These are phyloP conservation scores for Ciconia boyciana DNA, from an alignment of 2,113 vertebrate genomes.

Conservation along the genomic window DNA sequence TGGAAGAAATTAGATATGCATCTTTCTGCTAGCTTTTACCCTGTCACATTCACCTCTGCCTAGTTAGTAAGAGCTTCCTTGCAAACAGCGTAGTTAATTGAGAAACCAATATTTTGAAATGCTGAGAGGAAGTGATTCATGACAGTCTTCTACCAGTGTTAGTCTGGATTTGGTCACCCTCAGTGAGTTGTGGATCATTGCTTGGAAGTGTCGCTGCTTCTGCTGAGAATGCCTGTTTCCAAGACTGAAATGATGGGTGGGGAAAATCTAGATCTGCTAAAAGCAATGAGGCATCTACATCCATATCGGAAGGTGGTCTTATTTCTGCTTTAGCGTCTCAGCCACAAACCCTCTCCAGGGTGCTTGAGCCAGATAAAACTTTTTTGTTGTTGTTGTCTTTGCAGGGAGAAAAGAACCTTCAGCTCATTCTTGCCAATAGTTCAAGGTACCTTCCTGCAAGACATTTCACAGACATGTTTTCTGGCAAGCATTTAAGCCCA, in stretches of 20 bases:
- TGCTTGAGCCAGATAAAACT: not conserved
- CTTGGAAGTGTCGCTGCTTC: not conserved
- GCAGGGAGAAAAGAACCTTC: not conserved
- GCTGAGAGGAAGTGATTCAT: not conserved
- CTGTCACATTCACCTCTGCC: not conserved
- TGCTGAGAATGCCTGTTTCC: not conserved
- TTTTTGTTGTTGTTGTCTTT: not conserved
- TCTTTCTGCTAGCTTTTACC: not conserved
- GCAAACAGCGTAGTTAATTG: not conserved
- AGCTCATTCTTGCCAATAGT: not conserved
- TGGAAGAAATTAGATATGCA: fast-evolving
- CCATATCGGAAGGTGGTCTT: not conserved
- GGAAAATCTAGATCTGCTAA: not conserved
- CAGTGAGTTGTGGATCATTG: not conserved
- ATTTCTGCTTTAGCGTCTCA: not conserved
- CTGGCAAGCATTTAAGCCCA: not conserved
- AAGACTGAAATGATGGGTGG: not conserved
- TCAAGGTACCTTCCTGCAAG: not conserved
- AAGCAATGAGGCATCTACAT: not conserved
- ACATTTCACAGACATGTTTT: not conserved
- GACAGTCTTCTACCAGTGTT: not conserved
- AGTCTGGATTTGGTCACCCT: not conserved
- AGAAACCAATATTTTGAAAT: constrained; percentile 20
- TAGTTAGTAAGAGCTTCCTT: not conserved
- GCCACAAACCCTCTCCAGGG: not conserved